Conservation (phyloP, 2,888 invertebrate genomes). For the Nomada fucata region DNA sequence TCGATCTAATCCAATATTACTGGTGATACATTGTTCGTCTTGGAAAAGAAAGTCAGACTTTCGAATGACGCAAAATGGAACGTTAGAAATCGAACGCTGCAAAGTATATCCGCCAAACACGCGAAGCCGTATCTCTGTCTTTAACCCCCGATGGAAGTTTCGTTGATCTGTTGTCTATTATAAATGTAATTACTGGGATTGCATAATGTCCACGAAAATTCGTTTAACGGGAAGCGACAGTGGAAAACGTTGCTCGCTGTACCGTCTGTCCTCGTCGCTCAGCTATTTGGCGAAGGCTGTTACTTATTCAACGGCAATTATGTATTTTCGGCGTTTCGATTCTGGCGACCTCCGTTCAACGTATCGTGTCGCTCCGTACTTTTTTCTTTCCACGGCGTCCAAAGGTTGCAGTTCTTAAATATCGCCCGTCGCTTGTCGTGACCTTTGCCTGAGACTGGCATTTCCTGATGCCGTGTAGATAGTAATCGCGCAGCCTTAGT, state of each 20-base stretch:
- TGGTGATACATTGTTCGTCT: no score
- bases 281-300: conserved; percentile 28
- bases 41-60: no score
- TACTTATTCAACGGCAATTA: conserved; percentile 31
- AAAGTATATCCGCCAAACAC: no score
- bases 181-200: background rate
- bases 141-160: no score
- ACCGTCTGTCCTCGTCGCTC: conserved; percentile 10
- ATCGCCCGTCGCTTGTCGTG: conserved; percentile 9
- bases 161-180: no score
- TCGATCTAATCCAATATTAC: no score
- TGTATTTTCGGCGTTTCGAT: conserved; percentile 25
- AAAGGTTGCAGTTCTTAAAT: conserved; percentile 34
- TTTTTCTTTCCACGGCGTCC: background rate
- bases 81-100: no score
- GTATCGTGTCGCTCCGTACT: conserved; percentile 20
- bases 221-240: background rate
- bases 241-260: background rate
- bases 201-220: no score
- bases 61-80: no score
- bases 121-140: no score
- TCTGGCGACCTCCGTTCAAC: conserved; percentile 37
- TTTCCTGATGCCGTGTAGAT: background rate
- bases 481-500: conserved; percentile 1
- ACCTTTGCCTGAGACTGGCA: conserved; percentile 21